Conservation (phyloP, 2,888 invertebrate species). For the Macrophya annulata region DNA sequence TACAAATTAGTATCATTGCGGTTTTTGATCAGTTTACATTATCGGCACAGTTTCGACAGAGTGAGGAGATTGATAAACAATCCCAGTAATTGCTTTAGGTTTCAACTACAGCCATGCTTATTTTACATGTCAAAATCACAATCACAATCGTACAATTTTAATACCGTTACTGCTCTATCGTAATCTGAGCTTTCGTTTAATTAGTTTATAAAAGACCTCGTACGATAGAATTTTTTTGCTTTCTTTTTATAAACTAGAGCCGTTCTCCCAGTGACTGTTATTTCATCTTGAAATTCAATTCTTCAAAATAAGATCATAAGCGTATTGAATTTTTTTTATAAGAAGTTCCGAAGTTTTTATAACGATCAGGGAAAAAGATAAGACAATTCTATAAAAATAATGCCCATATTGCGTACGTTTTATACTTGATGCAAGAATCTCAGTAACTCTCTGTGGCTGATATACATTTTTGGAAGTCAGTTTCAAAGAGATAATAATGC, state of each 20-base stretch:
- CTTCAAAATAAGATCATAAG: background rate
- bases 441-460: background rate
- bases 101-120: background rate
- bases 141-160: background rate
- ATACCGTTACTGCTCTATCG: background rate
- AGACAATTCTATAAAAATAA: background rate
- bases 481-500: background rate
- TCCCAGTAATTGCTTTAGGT: background rate
- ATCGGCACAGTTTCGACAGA: background rate
- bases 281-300: background rate
- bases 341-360: background rate
- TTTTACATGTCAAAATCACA: background rate
- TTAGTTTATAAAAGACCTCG: background rate
- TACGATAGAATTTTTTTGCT: background rate
- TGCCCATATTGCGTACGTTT: background rate
- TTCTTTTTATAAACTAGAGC: background rate
- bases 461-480: background rate
- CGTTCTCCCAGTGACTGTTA: too few relatives aligned
- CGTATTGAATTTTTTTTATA: background rate
- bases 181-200: background rate
- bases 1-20: background rate
- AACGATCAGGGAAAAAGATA: background rate
- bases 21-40: constrained; percentile 1
- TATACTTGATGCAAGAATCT: background rate
- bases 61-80: background rate